Conservation (phyloP, 2,113 vertebrate species). For the Trichechus manatus region DNA sequence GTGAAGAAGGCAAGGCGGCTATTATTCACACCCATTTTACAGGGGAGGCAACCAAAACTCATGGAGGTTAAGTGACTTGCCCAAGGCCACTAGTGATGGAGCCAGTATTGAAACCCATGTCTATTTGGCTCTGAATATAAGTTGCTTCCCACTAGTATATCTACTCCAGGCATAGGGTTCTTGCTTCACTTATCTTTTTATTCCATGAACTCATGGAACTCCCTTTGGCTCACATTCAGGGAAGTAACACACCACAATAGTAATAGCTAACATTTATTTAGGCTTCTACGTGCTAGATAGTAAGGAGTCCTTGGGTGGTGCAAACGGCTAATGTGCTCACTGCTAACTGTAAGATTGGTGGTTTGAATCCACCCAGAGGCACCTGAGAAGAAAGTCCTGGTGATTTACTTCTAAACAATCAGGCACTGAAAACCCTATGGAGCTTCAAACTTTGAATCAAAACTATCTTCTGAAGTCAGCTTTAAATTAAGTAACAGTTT, state of each 20-base stretch:
- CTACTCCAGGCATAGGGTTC: neutral
- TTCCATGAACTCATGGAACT: neutral
- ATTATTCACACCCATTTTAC: constrained; percentile 64
- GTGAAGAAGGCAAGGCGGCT: neutral
- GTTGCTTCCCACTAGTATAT: neutral
- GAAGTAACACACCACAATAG: neutral
- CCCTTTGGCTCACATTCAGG: neutral
- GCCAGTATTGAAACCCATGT: constrained; percentile 32
- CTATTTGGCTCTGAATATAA: neutral
- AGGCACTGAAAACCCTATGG: too few relatives aligned
- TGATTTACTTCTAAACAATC: too few relatives aligned
- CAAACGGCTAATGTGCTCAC: too few relatives aligned
- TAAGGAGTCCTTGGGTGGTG: too few relatives aligned
- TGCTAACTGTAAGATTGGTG: too few relatives aligned
- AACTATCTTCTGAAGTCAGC: too few relatives aligned
- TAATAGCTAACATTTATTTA: neutral
- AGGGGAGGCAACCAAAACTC: constrained; percentile 64
- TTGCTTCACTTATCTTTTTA: neutral
- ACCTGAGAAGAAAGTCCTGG: too few relatives aligned
- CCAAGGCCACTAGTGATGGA: constrained; percentile 30
- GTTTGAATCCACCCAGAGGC: too few relatives aligned
- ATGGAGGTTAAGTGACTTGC: constrained; percentile 65
- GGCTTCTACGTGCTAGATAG: neutral
- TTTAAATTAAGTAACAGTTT: too few relatives aligned
- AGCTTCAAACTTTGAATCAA: too few relatives aligned